Evolutionary conservation across 2,888 invertebrate genomes (phyloP).

Genomic region (Drosophila hamatofila): DNA sequence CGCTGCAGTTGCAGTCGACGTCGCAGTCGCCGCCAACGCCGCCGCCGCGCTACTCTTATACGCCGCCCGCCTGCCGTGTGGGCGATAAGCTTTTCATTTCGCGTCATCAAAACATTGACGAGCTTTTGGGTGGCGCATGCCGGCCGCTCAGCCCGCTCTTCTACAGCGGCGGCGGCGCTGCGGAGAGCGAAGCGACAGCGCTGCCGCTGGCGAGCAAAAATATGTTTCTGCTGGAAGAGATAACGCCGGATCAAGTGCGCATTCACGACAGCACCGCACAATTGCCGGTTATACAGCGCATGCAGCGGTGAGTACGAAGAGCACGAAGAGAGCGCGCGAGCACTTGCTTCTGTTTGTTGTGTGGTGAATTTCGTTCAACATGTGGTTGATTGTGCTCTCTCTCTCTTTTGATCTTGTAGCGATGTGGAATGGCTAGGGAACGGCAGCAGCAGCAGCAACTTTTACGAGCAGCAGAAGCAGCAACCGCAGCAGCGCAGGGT

Average conservation of each 20-base stretch:
- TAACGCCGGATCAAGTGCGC: constrained; percentile 91
- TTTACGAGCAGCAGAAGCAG: constrained; percentile 68
- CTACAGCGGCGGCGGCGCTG: constrained; percentile 84
- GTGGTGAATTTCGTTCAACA: constrained; percentile 68
- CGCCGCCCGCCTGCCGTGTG: constrained; percentile 53
- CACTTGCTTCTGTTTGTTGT: constrained; percentile 51
- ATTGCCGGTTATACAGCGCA: constrained; percentile 89
- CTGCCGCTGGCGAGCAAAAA: constrained; percentile 64
- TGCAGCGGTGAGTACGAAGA: constrained; percentile 86
- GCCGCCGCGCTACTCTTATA: constrained; percentile 59
- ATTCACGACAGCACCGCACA: constrained; percentile 92
- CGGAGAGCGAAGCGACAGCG: constrained; percentile 82
- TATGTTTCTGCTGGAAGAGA: constrained; percentile 87
- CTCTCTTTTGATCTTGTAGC: constrained; percentile 52
- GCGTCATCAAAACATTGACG: constrained; percentile 94
- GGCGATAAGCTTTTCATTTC: constrained; percentile 90
- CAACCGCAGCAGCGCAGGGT: constrained; percentile 65
- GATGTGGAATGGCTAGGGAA: constrained; percentile 72
- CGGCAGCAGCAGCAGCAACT: constrained; percentile 59
- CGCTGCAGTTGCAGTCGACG: constrained; percentile 32
- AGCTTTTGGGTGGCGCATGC: constrained; percentile 90
- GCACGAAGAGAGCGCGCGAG: constrained; percentile 23
- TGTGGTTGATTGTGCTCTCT: constrained; percentile 57
- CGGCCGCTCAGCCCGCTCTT: constrained; percentile 89
- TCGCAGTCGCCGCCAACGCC: constrained; percentile 38